Conservation (phyloP, 1,140 invertebrate species). For the Dendrolimus kikuchii region DNA sequence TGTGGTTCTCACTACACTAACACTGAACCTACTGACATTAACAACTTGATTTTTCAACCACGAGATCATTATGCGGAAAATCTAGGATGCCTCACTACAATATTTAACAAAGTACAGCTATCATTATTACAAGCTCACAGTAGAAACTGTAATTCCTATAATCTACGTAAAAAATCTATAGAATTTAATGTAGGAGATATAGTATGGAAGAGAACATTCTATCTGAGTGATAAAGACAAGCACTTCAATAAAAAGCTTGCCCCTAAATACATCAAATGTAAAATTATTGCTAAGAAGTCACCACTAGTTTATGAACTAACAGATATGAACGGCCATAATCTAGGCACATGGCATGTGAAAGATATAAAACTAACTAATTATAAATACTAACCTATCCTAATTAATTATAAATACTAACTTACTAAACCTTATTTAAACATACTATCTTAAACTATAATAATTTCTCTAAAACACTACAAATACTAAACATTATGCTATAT, state of each 20-base stretch:
- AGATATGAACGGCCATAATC: conserved; percentile 9
- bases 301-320: conserved; percentile 13
- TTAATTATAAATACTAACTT: too few species aligned
- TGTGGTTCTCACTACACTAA: conserved; percentile 14
- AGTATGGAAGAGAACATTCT: conserved; percentile 16
- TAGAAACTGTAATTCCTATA: conserved; percentile 10
- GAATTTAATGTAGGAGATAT: conserved; percentile 19
- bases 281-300: conserved; percentile 7
- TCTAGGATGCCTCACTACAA: conserved; percentile 7
- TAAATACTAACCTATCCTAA: too few species aligned
- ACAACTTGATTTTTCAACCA: conserved; percentile 11
- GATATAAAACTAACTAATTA: conserved; percentile 12
- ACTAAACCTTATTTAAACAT: too few species aligned
- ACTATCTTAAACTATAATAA: too few species aligned
- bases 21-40: conserved; percentile 3
- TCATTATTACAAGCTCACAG: conserved; percentile 8
- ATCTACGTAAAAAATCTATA: conserved; percentile 6
- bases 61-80: conserved; percentile 16
- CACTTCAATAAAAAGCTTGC: conserved; percentile 17
- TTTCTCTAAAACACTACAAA: too few species aligned
- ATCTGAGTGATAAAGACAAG: conserved; percentile 14
- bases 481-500: too few species aligned
- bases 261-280: conserved; percentile 19
- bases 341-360: conserved; percentile 19
- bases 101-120: conserved; percentile 16